Evolutionary conservation across 2,888 invertebrate genomes (phyloP).

Genomic region (Drosophila subsilvestris): DNA sequence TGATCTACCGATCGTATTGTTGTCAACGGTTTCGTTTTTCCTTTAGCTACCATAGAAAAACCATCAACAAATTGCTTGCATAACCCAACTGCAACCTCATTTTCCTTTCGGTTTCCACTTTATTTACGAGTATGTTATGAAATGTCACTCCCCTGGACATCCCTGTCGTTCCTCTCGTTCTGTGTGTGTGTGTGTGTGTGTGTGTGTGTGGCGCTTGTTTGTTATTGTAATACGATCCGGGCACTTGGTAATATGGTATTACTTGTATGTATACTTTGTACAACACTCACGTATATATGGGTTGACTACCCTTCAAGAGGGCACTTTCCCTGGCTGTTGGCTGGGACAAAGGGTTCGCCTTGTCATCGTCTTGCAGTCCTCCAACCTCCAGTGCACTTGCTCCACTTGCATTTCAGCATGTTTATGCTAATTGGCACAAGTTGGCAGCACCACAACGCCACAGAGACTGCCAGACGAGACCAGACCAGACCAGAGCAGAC

Average conservation of each 20-base stretch:
- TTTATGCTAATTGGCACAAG: slow-evolving; percentile 73
- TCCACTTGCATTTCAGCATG: slow-evolving; percentile 73
- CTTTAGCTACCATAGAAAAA: slow-evolving; percentile 40
- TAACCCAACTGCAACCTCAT: slow-evolving; percentile 38
- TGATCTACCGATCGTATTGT: slow-evolving; percentile 52
- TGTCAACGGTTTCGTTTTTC: slow-evolving; percentile 57
- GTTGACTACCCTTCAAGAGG: slow-evolving; percentile 41
- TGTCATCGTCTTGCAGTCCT: slow-evolving; percentile 37
- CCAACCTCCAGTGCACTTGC: slow-evolving; percentile 57
- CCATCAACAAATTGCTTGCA: slow-evolving; percentile 47
- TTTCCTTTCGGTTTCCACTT: slow-evolving; percentile 38
- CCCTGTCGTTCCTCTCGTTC: neutral
- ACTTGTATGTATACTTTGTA: neutral
- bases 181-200: neutral
- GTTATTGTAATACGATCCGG: slow-evolving; percentile 50
- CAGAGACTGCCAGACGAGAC: no score
- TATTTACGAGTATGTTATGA: slow-evolving; percentile 65
- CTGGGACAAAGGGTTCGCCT: slow-evolving; percentile 58
- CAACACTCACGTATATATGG: slow-evolving; percentile 16
- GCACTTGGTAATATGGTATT: slow-evolving; percentile 45
- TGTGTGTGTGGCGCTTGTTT: slow-evolving; percentile 46
- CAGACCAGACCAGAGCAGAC: neutral
- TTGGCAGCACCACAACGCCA: slow-evolving; percentile 62
- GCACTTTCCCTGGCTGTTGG: slow-evolving; percentile 66
- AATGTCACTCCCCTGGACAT: slow-evolving; percentile 57